Conservation (phyloP, 2,113 vertebrate species). For the Sisor rabdophorus region DNA sequence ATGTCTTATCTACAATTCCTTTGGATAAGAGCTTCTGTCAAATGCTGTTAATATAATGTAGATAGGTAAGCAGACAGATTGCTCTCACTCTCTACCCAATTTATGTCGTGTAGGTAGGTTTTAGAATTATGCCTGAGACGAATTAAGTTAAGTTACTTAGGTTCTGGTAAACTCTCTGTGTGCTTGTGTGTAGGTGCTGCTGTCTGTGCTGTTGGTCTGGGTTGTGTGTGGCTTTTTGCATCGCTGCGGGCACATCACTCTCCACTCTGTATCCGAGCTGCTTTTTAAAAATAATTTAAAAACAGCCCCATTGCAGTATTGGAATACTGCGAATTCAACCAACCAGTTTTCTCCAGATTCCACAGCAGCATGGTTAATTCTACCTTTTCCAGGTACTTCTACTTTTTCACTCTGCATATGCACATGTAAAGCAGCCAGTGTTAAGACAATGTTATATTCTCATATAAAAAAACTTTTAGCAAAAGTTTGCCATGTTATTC, state of each 20-base stretch:
- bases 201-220: slow-evolving; percentile 69
- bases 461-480: too few relatives aligned
- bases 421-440: too few relatives aligned
- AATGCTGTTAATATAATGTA: too few relatives aligned
- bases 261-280: slow-evolving; percentile 47
- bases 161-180: background rate
- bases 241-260: slow-evolving; percentile 40
- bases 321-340: slow-evolving; percentile 22
- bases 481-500: too few relatives aligned
- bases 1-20: too few relatives aligned
- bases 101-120: background rate
- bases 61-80: too few relatives aligned
- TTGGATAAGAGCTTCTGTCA: too few relatives aligned
- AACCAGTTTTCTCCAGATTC: background rate
- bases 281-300: slow-evolving; percentile 26
- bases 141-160: background rate
- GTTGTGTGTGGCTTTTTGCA: slow-evolving; percentile 61
- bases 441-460: too few relatives aligned
- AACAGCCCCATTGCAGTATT: background rate
- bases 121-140: background rate
- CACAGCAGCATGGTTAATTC: slow-evolving; percentile 66
- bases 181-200: slow-evolving; percentile 66
- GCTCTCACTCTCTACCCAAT: too few relatives aligned
- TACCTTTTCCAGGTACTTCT: slow-evolving; percentile 70
- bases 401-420: too few relatives aligned